A percentile compares a stretch with the other conserved stretches of the same genome.
phyloP scores from a whole-genome alignment of 2,797 vertebrate genomes.

The Octomys mimax region DNA sequence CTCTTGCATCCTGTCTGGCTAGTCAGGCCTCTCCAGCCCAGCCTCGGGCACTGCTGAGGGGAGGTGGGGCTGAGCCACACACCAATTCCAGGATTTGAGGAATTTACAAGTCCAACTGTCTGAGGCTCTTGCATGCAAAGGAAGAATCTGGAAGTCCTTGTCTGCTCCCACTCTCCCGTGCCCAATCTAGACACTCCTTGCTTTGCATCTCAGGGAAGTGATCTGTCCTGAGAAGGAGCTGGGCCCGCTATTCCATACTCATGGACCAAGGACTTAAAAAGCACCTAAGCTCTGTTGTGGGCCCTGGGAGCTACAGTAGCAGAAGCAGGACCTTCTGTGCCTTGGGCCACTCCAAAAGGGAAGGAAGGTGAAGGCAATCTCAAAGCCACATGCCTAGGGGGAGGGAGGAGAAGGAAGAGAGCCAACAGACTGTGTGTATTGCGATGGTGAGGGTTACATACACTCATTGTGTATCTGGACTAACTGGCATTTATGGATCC shows the following conservation, averaged over 20 bases:
- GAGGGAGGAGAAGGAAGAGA: not conserved
- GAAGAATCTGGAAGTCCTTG: conserved; percentile 52
- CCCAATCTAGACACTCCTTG: not conserved
- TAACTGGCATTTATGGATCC: not conserved
- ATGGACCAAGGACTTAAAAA: not conserved
- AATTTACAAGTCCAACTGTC: conserved; percentile 71
- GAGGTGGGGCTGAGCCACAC: conserved; percentile 53
- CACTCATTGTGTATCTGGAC: not conserved
- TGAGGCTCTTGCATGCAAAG: conserved; percentile 54
- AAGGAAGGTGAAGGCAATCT: conserved; percentile 14
- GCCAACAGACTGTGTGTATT: not conserved
- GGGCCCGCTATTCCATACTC: not conserved
- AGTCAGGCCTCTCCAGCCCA: not conserved
- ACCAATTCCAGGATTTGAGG: conserved; percentile 71
- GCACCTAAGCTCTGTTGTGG: not conserved
- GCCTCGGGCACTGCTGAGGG: not conserved
- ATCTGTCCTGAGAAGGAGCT: not conserved
- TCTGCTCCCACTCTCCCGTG: not conserved
- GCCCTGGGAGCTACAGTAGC: conserved; percentile 15
- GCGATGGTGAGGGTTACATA: not conserved
- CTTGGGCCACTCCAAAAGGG: not conserved
- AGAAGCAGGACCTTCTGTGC: not conserved
- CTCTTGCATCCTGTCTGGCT: not conserved
- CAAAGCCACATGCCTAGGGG: not conserved
- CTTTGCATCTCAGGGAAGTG: not conserved